Evolutionary conservation across 2,888 invertebrate species (phyloP), one percentile per base, ranked within the genome.

Genomic region (Laspeyria flexula): DNA sequence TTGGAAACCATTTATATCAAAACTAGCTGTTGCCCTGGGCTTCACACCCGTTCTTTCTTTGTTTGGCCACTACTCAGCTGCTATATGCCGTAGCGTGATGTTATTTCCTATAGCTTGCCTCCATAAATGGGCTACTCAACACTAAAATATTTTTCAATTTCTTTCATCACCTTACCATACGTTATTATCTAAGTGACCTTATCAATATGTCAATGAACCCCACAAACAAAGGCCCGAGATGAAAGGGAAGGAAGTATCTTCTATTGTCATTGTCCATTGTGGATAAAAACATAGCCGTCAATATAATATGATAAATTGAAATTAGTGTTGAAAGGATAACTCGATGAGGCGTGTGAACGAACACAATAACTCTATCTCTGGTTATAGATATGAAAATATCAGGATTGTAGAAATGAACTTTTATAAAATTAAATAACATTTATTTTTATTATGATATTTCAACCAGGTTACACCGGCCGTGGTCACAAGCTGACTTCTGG

Each of bases 221-320:
- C 55, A 23, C n/a, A 29, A 31, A 37, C 40, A 33, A 40, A 46
- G 45, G 31, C 33, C 29, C 49, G 42, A 53, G 57, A 55, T 48
- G 35, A 29, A 56, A 51, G 49, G 51, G 62, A 38, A 63, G 63
- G 67, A 64, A 57, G 56, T 30, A 31, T 49, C 43, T 50, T 18
- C 25, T 7, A 25, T 25, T 25, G 25, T 25, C 25, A 25, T 25
- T 25, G 25, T 46, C 55, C 51, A 65, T 62, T 62, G 60, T 58
- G 47, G 46, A 53, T 60, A 21, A 63, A n/a, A 55, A 65, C 59
- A 47, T 46, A 51, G 47, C 53, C 49, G 55, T 60, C 66, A 64
- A 64, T 66, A 55, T 57, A 53, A 31, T 54, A 47, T 66, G 65
- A 65, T 66, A 60, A 52, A 63, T 66, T 60, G 55, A 63, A 55